Base-by-base conservation (phyloP, 2,113 vertebrate genomes). In the Steatornis caripensis region DNA sequence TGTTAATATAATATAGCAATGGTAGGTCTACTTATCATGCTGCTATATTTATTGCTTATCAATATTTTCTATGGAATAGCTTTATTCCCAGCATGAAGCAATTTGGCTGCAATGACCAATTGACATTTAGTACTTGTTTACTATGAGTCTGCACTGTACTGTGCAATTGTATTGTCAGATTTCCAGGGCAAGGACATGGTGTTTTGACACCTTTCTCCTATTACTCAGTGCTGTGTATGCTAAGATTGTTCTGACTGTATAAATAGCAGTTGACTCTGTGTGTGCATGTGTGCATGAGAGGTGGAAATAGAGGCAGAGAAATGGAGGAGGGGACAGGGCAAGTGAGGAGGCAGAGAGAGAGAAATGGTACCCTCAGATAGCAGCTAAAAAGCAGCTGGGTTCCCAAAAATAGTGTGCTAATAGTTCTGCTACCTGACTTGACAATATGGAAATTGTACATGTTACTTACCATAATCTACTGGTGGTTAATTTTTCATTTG, bases 361-460 rank as follows among this genome's bases (percentile, higher is more conserved):
- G 29, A 75, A 95, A 36, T 0, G 0, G 32, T 64, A 24, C 3
- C 46, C 37, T 5, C 4, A 36, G 16, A 12, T 2, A 9, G 13
- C 19, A 69, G 8, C 22, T 83, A 32, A 85, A 84, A 84, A 65
- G 0, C 32, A 66, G 11, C 32, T 26, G 11, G 29, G 7, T 62
- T 91, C 36, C 29, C 69, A 27, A 78, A 94, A 79, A 13, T 9
- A 26, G 3, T 57, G 8, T 60, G 8, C 15, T 82, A 51, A 53
- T 43, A 36, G 2, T 89, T 84, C 19, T 76, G 8, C 70, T 94
- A 39, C 48, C 8, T 87, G 36, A 4, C 41, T 68, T 84, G 61
- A 8, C 55, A 64, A 43, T 64, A 48, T 43, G 48, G 53, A 93
- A 78, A 79, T 68, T 15, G 9, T 10, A 26, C 26, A 29, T 2